phyloP scores from a whole-genome alignment of 1,140 invertebrate genomes.

The fruit fly (Drosophila melanogaster) region Release_6_plus_ISO1_MT NT_037436.4:18114501-18115000 shows the following conservation, averaged over 20 bases:
- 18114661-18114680: constrained; percentile 60
- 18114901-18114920: constrained; percentile 49
- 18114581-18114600: constrained; percentile 24
- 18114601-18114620: constrained; percentile 31
- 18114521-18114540: constrained; percentile 43
- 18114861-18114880: constrained; percentile 68
- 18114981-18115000: constrained; percentile 38
- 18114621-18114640: constrained; percentile 64
- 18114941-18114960: constrained; percentile 64
- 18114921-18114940: constrained; percentile 35
- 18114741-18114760: constrained; percentile 58
- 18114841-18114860: constrained; percentile 39
- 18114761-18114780: constrained; percentile 6
- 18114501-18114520: constrained; percentile 44
- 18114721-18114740: constrained; percentile 4
- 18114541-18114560: constrained; percentile 72
- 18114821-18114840: constrained; percentile 52
- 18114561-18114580: constrained; percentile 56
- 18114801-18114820: background rate
- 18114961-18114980: constrained; percentile 72
- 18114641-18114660: constrained; percentile 48
- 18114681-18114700: constrained; percentile 59
- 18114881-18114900: constrained; percentile 34
- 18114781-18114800: background rate
- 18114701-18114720: constrained; percentile 30